Conservation (phyloP, 2,113 vertebrate species). For the Oriolus oriolus region DNA sequence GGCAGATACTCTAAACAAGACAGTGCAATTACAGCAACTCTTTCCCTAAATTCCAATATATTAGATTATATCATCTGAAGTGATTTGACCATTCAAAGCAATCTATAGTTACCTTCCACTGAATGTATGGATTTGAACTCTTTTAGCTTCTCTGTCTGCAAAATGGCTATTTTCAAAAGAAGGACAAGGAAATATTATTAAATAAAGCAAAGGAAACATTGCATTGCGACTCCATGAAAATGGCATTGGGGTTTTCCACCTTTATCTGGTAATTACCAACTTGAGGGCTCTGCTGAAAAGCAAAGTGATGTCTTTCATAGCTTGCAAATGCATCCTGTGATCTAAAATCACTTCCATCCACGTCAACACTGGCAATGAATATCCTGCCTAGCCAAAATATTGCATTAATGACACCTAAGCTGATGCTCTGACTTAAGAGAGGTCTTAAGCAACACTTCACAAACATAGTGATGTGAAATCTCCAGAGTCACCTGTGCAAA, state of each 20-base stretch:
- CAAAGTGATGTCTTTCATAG: background rate
- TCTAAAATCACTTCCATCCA: background rate
- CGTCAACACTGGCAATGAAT: background rate
- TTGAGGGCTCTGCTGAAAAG: background rate
- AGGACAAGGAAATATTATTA: background rate
- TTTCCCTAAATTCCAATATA: background rate
- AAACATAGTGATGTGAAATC: background rate
- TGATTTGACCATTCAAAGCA: background rate
- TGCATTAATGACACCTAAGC: background rate
- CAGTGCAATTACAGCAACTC: background rate
- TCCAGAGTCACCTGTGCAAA: background rate
- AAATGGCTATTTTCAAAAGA: background rate
- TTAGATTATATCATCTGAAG: background rate
- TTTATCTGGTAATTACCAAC: background rate
- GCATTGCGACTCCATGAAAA: background rate
- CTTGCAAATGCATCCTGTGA: background rate
- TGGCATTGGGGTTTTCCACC: background rate
- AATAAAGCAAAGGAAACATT: background rate
- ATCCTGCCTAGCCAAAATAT: background rate
- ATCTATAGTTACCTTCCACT: background rate
- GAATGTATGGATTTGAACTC: background rate
- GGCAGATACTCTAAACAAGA: background rate
- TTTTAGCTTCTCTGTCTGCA: background rate
- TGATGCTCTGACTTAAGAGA: background rate
- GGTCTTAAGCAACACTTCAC: background rate